These are phyloP conservation scores for Pantherophis guttatus DNA, from an alignment of 2,113 vertebrate species.

Conservation along the genomic window DNA sequence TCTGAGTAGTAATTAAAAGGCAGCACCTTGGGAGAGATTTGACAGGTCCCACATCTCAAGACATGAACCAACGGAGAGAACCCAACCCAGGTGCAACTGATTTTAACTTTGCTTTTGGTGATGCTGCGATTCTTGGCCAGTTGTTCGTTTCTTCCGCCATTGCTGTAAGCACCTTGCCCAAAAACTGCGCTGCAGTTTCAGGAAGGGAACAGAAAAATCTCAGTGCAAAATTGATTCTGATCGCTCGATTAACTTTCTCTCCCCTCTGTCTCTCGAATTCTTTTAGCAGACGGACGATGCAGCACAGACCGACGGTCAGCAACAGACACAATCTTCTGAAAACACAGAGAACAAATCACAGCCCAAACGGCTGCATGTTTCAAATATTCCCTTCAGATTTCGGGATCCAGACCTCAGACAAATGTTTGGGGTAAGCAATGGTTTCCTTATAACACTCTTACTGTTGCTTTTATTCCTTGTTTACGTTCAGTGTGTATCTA, in stretches of 20 bases:
- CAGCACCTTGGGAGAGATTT: neutral
- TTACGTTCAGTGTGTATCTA: neutral
- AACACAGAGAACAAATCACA: constrained; percentile 94
- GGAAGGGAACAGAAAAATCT: neutral
- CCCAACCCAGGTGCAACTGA: neutral
- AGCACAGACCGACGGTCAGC: constrained; percentile 86
- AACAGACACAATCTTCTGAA: constrained; percentile 87
- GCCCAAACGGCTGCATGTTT: constrained; percentile 94
- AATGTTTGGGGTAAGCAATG: constrained; percentile 90
- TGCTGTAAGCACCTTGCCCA: neutral
- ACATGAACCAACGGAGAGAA: neutral
- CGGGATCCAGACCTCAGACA: constrained; percentile 96
- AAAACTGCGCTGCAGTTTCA: neutral
- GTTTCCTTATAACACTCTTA: neutral
- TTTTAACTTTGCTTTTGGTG: neutral
- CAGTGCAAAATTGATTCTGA: neutral
- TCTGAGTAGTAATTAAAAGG: neutral
- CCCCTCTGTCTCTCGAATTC: constrained; percentile 12
- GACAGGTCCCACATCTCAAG: neutral
- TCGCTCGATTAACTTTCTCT: constrained; percentile 29
- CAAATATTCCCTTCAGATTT: constrained; percentile 98
- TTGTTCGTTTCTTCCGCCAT: neutral
- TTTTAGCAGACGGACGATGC: constrained; percentile 93
- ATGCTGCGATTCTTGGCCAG: neutral
- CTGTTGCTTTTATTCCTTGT: neutral